A percentile compares a stretch with the other conserved stretches of the same genome.
Evolutionary conservation across 1,140 invertebrate genomes (phyloP).

Genomic region (Meloidogyne floridensis): DNA sequence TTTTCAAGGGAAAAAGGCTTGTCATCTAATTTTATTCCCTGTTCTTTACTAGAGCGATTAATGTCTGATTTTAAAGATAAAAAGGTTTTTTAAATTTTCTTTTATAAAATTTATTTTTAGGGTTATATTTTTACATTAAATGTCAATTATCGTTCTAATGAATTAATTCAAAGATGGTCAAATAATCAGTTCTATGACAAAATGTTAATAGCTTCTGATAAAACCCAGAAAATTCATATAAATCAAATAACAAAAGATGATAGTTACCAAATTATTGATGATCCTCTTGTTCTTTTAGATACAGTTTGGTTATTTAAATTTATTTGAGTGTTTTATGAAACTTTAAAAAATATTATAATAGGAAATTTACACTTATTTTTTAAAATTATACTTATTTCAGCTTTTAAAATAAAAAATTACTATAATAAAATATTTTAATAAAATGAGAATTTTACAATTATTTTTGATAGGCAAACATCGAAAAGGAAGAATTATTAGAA

Average conservation of each 20-base stretch:
- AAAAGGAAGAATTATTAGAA: neutral
- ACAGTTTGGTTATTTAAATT: constrained; percentile 15
- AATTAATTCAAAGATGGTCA: constrained; percentile 41
- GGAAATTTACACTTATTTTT: neutral
- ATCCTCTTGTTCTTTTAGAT: constrained; percentile 37
- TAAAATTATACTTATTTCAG: too few relatives aligned
- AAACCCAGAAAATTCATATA: neutral
- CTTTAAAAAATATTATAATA: too few relatives aligned
- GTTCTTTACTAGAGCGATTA: constrained; percentile 7
- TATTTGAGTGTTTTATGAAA: neutral
- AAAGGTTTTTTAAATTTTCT: constrained; percentile 1
- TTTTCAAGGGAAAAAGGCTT: neutral
- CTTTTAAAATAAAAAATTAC: too few relatives aligned
- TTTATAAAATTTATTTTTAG: constrained; percentile 12
- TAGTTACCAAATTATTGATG: constrained; percentile 27
- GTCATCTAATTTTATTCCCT: neutral
- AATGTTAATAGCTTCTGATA: neutral
- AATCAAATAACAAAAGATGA: neutral
- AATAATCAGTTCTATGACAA: constrained; percentile 31
- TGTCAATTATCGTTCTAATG: constrained; percentile 43
- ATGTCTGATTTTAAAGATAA: constrained; percentile 9
- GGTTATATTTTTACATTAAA: constrained; percentile 19
- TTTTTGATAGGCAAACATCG: neutral
- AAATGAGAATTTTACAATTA: too few relatives aligned
- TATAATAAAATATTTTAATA: too few relatives aligned